These are phyloP conservation scores for Monodelphis domestica DNA, from an alignment of 2,797 vertebrate species.

Conservation along the genomic window DNA sequence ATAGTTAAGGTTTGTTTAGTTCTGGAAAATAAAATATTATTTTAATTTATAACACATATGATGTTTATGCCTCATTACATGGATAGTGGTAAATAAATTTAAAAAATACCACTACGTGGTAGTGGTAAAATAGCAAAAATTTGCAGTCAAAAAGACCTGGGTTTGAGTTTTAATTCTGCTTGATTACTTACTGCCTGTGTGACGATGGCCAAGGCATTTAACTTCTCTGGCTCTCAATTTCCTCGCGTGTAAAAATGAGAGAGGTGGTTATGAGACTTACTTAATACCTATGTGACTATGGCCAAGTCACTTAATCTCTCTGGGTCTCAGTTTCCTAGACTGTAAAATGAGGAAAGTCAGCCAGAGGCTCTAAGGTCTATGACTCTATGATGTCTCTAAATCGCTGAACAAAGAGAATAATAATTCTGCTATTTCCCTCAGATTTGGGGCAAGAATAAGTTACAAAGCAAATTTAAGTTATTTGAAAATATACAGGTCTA, in stretches of 20 bases:
- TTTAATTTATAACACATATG: neutral
- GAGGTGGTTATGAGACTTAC: neutral
- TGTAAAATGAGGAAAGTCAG: no score
- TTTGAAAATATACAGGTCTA: neutral
- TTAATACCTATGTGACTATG: no score
- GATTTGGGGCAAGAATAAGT: neutral
- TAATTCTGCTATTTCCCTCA: neutral
- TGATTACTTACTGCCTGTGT: neutral
- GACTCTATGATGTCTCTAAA: neutral
- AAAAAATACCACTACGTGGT: no score
- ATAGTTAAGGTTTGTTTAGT: neutral
- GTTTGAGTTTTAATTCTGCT: neutral
- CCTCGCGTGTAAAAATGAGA: neutral
- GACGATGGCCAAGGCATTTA: neutral
- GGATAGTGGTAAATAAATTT: no score
- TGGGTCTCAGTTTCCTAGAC: no score
- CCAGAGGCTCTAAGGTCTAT: neutral
- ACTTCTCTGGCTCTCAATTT: neutral
- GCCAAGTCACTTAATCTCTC: no score
- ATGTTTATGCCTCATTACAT: neutral
- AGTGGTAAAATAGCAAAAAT: neutral
- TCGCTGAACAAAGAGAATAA: neutral
- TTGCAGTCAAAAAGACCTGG: neutral
- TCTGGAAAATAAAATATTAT: neutral
- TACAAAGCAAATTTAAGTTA: neutral